Percentiles rank a stretch among this genome's conserved stretches.
These are phyloP conservation scores for Drosophila cyrtoloma DNA, from an alignment of 2,888 invertebrate species.

Conservation along the genomic window DNA sequence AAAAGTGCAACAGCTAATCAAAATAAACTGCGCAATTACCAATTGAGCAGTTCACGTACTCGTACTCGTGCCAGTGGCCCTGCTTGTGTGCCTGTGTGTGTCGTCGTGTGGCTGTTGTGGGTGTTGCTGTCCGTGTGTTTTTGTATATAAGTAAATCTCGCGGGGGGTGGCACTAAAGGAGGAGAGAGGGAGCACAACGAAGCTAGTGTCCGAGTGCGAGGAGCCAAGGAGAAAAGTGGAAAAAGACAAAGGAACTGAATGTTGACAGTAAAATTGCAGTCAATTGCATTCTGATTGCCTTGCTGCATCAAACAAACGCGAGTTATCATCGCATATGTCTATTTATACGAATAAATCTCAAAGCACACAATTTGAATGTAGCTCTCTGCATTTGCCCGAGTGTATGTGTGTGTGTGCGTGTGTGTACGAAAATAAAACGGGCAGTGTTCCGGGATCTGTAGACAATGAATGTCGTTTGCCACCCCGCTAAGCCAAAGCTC, in stretches of 20 bases:
- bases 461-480: constrained; percentile 38
- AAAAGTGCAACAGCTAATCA: constrained; percentile 49
- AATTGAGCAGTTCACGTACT: constrained; percentile 36
- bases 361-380: constrained; percentile 23
- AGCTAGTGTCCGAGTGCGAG: constrained; percentile 49
- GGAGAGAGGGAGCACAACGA: constrained; percentile 25
- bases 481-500: constrained; percentile 57
- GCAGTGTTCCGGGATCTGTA: constrained; percentile 47
- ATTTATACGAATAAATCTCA: constrained; percentile 35
- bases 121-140: constrained; percentile 34
- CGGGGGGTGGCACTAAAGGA: constrained; percentile 23
- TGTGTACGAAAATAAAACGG: constrained; percentile 72
- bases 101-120: constrained; percentile 26
- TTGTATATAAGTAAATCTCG: constrained; percentile 19
- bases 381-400: constrained; percentile 10
- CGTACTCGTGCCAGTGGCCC: constrained; percentile 24
- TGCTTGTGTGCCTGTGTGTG: constrained; percentile 24
- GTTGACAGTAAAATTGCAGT: constrained; percentile 22
- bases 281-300: constrained; percentile 35
- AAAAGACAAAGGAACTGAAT: constrained; percentile 59
- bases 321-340: constrained; percentile 17
- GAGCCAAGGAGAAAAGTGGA: constrained; percentile 41
- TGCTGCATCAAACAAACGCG: constrained; percentile 15
- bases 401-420: constrained; percentile 20
- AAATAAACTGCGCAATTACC: constrained; percentile 56